Base-by-base conservation (phyloP, 2,113 vertebrate genomes). In the Muscicapa adusta region DNA sequence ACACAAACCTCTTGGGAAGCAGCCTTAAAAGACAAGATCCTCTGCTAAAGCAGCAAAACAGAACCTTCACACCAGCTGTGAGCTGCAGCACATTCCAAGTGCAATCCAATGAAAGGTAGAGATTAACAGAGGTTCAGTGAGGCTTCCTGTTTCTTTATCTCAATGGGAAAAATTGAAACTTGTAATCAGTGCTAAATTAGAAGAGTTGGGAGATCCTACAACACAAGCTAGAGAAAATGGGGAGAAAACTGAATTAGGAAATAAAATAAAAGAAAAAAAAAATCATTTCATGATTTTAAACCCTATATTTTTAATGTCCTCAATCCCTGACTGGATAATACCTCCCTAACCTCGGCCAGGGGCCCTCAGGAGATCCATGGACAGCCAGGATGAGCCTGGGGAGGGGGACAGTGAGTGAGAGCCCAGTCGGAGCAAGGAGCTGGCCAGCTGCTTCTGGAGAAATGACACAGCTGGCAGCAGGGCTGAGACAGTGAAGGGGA, bases 141-240 rank as follows among this genome's bases (percentile, higher is more conserved):
- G 88, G 78, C 75, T 66, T 89, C 45, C 83, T 79, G 45, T 65
- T 94, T 85, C 58, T 89, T 92, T 71, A 22, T 50, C 78, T 81
- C 25, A 75, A 70, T 45, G 17, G 85, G 79, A 33, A 65, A 57
- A 70, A 84, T 53, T 22, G 25, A 62, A 93, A 73, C 67, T 87
- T 77, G 82, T 60, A 13, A 85, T 94, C 95, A 94, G 96, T 91
- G 95, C 94, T 92, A 58, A 68, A 65, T 87, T 23, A 87, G 40
- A 91, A 75, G 80, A 65, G 61, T 13, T 0, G 3, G 76, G 91
- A 80, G 54, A 56, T 29, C 25, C 75, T 79, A 51, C 53, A 28
- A 60, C 53, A 56, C 26, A 42, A 42, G 63, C 56, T 56, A 24
- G 42, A 61, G 66, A n/a, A 51, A 85, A 54, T 0, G 10, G 65